These are phyloP conservation scores for Drymodes brunneopygia DNA, from an alignment of 2,113 vertebrate species.

Conservation along the genomic window DNA sequence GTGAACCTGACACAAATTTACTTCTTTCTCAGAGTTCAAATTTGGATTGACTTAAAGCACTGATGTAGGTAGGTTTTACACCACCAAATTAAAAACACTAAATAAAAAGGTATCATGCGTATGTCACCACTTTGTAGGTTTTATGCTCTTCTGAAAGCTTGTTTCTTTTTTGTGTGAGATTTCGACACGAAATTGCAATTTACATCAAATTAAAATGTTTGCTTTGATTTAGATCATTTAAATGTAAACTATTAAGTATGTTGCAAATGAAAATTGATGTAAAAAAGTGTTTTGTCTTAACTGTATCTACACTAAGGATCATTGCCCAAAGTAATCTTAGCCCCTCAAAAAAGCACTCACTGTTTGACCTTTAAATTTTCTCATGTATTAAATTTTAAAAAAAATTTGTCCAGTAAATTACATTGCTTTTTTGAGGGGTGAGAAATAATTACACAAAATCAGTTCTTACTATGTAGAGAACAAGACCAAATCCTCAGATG, in stretches of 20 bases:
- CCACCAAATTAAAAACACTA: not conserved
- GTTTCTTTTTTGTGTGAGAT: not conserved
- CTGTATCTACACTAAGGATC: not conserved
- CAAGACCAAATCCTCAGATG: not conserved
- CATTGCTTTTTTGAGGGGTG: not conserved
- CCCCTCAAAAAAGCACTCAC: not conserved
- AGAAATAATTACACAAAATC: not conserved
- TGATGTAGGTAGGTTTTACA: not conserved
- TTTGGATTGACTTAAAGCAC: not conserved
- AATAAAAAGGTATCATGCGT: not conserved
- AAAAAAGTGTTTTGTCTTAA: not conserved
- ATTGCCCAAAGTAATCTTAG: not conserved
- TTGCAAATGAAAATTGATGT: not conserved
- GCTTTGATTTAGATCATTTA: not conserved
- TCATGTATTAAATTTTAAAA: not conserved
- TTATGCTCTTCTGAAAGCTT: not conserved
- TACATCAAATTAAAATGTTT: not conserved
- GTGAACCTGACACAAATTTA: not conserved
- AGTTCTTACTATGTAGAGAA: not conserved
- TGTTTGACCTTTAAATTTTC: not conserved
- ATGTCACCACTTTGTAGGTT: not conserved
- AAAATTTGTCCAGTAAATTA: not conserved
- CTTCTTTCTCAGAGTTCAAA: not conserved
- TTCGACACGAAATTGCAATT: not conserved
- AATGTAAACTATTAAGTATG: not conserved